Evolutionary conservation across 2,888 invertebrate genomes (phyloP).

Genomic region (Thecocarcelia acutangulata): DNA sequence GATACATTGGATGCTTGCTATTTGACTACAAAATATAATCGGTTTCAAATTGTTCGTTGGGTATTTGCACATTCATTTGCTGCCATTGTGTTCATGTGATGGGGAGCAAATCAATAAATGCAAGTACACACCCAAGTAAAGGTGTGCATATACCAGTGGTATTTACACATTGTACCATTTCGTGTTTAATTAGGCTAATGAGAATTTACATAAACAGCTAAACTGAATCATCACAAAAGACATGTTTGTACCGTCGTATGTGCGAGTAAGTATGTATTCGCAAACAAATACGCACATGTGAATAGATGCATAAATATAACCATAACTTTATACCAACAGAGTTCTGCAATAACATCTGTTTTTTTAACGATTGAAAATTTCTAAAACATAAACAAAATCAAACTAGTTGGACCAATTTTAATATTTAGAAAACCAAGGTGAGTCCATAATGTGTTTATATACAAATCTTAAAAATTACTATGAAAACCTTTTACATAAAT

Average conservation of each 20-base stretch:
- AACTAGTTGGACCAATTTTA: no score
- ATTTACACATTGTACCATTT: slow-evolving; percentile 72
- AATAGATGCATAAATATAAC: background rate
- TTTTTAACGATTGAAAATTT: no score
- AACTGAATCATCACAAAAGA: slow-evolving; percentile 52
- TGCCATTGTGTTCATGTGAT: slow-evolving; percentile 1
- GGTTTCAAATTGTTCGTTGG: no score
- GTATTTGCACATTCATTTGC: background rate
- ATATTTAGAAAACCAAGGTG: no score
- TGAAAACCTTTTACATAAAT: no score
- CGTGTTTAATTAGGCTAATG: slow-evolving; percentile 74
- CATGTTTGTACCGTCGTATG: background rate
- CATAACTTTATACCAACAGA: background rate
- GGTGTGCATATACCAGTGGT: slow-evolving; percentile 47
- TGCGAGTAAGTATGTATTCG: background rate
- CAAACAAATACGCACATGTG: background rate
- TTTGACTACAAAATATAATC: no score
- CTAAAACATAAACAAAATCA: no score
- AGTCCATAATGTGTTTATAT: no score
- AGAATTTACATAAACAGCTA: slow-evolving; percentile 71
- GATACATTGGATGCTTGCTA: no score
- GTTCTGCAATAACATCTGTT: background rate
- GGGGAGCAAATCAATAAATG: slow-evolving; percentile 45
- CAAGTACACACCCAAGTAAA: slow-evolving; percentile 1
- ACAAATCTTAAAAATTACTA: no score